Evolutionary conservation across 2,888 invertebrate genomes (phyloP).

Genomic region (Meghimatium bilineatum): DNA sequence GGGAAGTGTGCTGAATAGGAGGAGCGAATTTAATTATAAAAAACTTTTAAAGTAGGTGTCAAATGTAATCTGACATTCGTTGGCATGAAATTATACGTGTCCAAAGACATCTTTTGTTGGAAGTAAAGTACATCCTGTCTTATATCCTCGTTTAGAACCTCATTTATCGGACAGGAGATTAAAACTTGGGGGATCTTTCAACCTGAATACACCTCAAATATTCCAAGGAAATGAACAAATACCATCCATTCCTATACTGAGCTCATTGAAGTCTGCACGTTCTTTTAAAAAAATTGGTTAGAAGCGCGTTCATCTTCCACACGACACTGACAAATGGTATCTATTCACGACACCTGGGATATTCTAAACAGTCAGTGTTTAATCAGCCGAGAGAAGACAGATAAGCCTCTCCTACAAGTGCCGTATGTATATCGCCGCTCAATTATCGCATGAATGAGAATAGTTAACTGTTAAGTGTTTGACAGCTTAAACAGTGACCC

Average conservation of each 20-base stretch:
- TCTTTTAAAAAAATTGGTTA: not conserved
- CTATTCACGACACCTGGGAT: slow-evolving; percentile 14
- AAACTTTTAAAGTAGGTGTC: too few relatives aligned
- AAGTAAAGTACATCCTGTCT: not conserved
- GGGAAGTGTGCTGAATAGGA: too few relatives aligned
- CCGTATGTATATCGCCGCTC: not conserved
- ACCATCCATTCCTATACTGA: not conserved
- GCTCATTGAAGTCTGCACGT: not conserved
- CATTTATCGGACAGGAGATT: not conserved
- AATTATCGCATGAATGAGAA: not conserved
- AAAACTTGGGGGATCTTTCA: not conserved
- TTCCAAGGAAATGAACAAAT: slow-evolving; percentile 10
- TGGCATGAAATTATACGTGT: not conserved
- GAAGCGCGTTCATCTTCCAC: not conserved
- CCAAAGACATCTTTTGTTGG: not conserved
- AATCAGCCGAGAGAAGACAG: not conserved
- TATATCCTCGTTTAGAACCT: not conserved
- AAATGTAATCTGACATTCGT: too few relatives aligned
- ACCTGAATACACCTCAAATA: not conserved
- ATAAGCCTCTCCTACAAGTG: not conserved
- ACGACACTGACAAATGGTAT: not conserved
- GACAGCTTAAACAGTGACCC: not conserved
- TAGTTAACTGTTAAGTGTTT: not conserved
- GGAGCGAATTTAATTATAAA: too few relatives aligned
- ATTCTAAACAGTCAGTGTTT: not conserved